Evolutionary conservation across 2,797 vertebrate species (phyloP).

Genomic region (Acomys russatus): DNA sequence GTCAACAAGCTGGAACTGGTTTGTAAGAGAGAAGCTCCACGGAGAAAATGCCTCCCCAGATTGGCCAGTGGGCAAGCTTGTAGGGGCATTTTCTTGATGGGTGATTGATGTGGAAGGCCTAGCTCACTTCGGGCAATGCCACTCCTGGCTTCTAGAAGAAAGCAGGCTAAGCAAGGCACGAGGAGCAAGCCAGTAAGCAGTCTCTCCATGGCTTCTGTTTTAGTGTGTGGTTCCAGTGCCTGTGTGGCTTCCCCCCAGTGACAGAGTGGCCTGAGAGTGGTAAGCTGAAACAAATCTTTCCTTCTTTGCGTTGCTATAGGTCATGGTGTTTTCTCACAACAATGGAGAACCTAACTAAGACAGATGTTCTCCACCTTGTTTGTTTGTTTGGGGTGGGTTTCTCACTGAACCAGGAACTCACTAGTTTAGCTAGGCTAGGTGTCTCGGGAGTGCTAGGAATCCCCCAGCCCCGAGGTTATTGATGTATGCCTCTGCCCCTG

Average conservation of each 20-base stretch:
- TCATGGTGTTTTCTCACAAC: not conserved
- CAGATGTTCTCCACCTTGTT: not conserved
- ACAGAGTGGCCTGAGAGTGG: not conserved
- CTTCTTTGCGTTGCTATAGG: not conserved
- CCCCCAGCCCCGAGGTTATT: not conserved
- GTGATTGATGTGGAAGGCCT: not conserved
- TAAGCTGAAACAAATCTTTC: not conserved
- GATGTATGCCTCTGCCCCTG: no score
- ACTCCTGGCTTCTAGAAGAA: not conserved
- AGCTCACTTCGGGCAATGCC: no score
- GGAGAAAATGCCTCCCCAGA: not conserved
- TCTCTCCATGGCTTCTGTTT: not conserved
- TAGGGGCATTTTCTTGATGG: not conserved
- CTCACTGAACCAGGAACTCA: not conserved
- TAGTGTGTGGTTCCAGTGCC: not conserved
- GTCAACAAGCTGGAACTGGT: not conserved
- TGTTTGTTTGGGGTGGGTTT: not conserved
- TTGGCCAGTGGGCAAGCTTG: not conserved
- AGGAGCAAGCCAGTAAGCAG: not conserved
- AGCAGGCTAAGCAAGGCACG: not conserved
- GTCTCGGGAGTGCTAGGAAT: not conserved
- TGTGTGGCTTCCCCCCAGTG: not conserved
- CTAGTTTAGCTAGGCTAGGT: not conserved
- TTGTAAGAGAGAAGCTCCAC: not conserved
- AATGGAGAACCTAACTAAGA: not conserved